Evolutionary conservation across 2,888 invertebrate genomes (phyloP).

Genomic region (Megamerina dolium): DNA sequence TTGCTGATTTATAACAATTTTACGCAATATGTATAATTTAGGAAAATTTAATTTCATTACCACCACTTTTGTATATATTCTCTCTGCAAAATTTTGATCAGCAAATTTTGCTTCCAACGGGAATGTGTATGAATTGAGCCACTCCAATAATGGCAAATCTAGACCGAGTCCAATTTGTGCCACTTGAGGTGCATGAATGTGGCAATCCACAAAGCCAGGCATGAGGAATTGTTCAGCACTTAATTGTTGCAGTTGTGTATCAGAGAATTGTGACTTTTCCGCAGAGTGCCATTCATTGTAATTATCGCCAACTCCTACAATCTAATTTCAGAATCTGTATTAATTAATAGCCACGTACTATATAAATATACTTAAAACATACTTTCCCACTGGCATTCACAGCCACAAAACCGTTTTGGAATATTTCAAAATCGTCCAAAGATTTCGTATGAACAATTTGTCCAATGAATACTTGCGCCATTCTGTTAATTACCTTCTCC

Average conservation of each 20-base stretch:
- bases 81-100: constrained; percentile 62
- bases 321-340: constrained; percentile 46
- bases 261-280: constrained; percentile 6
- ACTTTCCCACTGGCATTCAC: constrained; percentile 57
- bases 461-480: constrained; percentile 43
- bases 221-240: constrained; percentile 63
- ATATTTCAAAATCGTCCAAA: constrained; percentile 45
- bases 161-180: constrained; percentile 80
- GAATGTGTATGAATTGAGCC: constrained; percentile 81
- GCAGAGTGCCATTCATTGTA: constrained; percentile 30
- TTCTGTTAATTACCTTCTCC: too few relatives aligned
- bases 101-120: constrained; percentile 70
- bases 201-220: constrained; percentile 85
- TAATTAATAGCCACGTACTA: not conserved
- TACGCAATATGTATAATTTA: too few relatives aligned
- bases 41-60: too few relatives aligned
- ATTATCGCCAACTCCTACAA: constrained; percentile 45
- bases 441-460: constrained; percentile 48
- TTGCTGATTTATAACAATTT: constrained; percentile 1
- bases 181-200: constrained; percentile 85
- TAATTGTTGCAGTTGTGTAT: constrained; percentile 29
- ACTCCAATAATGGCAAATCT: constrained; percentile 72
- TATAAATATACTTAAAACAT: not conserved
- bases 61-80: constrained; percentile 71
- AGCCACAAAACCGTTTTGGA: constrained; percentile 54